A percentile compares a stretch with the other conserved stretches of the same genome.
Conservation (phyloP, 2,888 invertebrate genomes). For the Pachycephus smyrnensis region DNA sequence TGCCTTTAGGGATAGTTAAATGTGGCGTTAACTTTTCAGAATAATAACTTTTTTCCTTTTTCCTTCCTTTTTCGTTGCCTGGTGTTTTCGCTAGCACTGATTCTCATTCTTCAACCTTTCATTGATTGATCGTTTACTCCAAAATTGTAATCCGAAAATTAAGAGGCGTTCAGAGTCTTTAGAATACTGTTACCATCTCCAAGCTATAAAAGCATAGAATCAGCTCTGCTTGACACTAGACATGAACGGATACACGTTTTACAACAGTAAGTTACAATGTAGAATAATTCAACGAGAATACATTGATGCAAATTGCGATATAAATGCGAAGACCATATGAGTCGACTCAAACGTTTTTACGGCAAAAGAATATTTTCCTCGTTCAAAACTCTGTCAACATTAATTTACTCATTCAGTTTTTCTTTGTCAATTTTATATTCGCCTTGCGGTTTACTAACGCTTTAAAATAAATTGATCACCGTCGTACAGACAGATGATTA, state of each 20-base stretch:
- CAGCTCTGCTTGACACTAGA: constrained; percentile 60
- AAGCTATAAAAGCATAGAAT: constrained; percentile 48
- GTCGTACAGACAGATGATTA: too few species aligned
- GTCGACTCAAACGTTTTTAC: constrained; percentile 6
- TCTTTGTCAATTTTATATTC: constrained; percentile 15
- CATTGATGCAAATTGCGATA: constrained; percentile 20
- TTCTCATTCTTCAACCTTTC: constrained; percentile 36
- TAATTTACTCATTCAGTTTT: background rate
- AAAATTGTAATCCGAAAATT: background rate
- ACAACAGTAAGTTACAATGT: constrained; percentile 55
- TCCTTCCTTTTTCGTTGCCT: constrained; percentile 40
- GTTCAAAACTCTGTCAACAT: background rate
- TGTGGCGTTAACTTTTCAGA: constrained; percentile 34
- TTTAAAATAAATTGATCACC: background rate
- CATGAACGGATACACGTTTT: constrained; percentile 50
- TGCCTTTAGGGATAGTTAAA: constrained; percentile 45
- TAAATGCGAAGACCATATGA: constrained; percentile 18
- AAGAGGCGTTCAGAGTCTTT: background rate
- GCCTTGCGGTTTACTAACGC: constrained; percentile 6
- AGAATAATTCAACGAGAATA: constrained; percentile 39
- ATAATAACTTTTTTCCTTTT: constrained; percentile 32
- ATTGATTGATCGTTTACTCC: background rate
- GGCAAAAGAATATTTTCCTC: background rate
- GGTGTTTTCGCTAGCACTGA: constrained; percentile 57
- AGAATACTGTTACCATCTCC: background rate